Conservation (phyloP, 2,113 vertebrate species). For the Tragelaphus imberbis region DNA sequence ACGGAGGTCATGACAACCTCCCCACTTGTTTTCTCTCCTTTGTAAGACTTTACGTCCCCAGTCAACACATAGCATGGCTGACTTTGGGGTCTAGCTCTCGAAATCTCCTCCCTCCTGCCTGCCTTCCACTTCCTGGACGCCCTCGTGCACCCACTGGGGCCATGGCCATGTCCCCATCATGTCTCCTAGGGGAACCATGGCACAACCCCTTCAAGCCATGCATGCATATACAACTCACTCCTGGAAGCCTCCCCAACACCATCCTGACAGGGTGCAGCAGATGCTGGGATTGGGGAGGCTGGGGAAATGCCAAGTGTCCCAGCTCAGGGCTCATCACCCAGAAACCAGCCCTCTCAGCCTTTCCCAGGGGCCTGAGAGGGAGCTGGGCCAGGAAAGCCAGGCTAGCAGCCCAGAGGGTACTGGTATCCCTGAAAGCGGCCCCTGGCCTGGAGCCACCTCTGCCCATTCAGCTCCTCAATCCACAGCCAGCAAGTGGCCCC, state of each 20-base stretch:
- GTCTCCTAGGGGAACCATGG: accelerated
- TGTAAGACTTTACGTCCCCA: not conserved
- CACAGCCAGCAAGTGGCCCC: not conserved
- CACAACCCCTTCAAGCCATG: not conserved
- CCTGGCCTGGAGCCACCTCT: not conserved
- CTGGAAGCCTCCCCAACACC: not conserved
- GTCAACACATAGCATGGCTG: not conserved
- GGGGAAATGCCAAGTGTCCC: not conserved
- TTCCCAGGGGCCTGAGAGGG: too few relatives aligned
- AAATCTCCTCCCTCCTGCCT: not conserved
- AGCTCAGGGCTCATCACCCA: too few relatives aligned
- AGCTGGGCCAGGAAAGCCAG: not conserved
- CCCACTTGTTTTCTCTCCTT: not conserved
- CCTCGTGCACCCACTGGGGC: not conserved
- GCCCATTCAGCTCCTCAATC: accelerated
- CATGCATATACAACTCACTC: not conserved
- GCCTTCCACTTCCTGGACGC: not conserved
- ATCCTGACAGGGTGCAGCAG: not conserved
- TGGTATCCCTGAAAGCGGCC: not conserved
- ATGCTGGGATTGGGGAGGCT: not conserved
- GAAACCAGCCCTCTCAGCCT: not conserved
- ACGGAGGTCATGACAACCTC: accelerated
- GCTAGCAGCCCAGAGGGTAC: not conserved
- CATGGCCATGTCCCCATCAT: not conserved
- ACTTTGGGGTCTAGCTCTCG: not conserved